Percentiles rank a stretch among this genome's conserved stretches.
phyloP scores from a whole-genome alignment of 2,797 vertebrate species.

The Sebastes taczanowskii region DNA sequence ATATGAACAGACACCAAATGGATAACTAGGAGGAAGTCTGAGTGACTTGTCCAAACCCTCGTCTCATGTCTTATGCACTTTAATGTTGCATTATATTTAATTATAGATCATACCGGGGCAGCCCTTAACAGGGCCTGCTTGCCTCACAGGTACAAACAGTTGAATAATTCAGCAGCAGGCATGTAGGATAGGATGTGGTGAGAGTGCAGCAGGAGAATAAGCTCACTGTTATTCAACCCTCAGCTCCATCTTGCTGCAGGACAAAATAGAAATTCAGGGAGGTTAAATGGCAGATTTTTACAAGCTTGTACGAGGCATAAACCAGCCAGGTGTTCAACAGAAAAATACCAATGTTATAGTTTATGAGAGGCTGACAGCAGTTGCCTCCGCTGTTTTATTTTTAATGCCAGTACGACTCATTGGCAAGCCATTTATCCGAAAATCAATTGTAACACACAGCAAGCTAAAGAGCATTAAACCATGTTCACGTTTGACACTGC shows the following conservation, averaged over 20 bases:
- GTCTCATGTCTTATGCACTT: conserved; percentile 88
- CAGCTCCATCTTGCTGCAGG: conserved; percentile 56
- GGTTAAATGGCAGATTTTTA: conserved; percentile 64
- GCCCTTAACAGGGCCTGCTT: conserved; percentile 78
- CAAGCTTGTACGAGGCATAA: conserved; percentile 24
- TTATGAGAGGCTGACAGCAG: conserved; percentile 7
- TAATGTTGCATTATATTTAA: conserved; percentile 87
- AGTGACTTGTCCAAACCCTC: conserved; percentile 73
- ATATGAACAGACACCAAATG: conserved; percentile 50
- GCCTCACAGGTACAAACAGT: conserved; percentile 86
- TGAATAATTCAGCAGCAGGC: conserved; percentile 82
- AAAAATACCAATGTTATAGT: conserved; percentile 30
- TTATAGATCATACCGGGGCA: conserved; percentile 85
- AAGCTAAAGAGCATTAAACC: conserved; percentile 10
- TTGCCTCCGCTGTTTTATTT: conserved; percentile 28
- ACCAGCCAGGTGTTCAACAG: conserved; percentile 12
- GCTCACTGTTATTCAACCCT: conserved; percentile 59
- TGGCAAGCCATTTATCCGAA: conserved; percentile 27
- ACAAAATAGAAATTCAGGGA: conserved; percentile 67
- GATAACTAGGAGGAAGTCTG: conserved; percentile 64
- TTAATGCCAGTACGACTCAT: conserved; percentile 5
- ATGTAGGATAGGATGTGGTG: conserved; percentile 71
- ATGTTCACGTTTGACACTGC: not conserved
- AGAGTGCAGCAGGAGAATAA: conserved; percentile 68
- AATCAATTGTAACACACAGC: conserved; percentile 20